Percentiles rank a stretch among this genome's conserved stretches.
Conservation (phyloP, 2,113 vertebrate species). For the Spermophilus dauricus region DNA sequence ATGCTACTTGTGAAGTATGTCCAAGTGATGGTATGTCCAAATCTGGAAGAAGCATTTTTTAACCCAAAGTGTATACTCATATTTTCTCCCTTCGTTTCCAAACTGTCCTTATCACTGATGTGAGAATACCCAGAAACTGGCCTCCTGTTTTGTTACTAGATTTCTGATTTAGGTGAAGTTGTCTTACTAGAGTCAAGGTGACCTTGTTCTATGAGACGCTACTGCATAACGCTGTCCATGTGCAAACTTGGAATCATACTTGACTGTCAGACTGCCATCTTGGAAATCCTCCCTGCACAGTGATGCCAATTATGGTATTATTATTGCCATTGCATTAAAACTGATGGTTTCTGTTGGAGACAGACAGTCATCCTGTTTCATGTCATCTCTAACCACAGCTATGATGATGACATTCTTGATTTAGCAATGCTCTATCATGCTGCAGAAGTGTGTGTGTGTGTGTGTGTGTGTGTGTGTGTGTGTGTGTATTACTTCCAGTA, state of each 20-base stretch:
- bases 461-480: rapidly evolving
- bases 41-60: background rate
- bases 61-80: background rate
- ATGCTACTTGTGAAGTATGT: too few relatives aligned
- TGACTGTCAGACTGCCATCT: background rate
- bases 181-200: background rate
- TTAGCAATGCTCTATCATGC: background rate
- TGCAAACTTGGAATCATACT: background rate
- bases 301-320: rapidly evolving
- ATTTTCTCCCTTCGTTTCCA: background rate
- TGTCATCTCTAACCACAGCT: background rate
- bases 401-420: background rate
- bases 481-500: background rate
- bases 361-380: background rate
- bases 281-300: background rate
- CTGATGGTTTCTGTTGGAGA: background rate
- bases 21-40: background rate
- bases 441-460: background rate
- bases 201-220: background rate
- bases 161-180: background rate
- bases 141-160: rapidly evolving
- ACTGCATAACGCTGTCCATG: rapidly evolving
- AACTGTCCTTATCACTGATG: too few relatives aligned
- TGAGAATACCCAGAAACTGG: background rate
- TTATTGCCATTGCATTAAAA: rapidly evolving